phyloP scores from a whole-genome alignment of 1,140 invertebrate genomes.

The Physella acuta region DNA sequence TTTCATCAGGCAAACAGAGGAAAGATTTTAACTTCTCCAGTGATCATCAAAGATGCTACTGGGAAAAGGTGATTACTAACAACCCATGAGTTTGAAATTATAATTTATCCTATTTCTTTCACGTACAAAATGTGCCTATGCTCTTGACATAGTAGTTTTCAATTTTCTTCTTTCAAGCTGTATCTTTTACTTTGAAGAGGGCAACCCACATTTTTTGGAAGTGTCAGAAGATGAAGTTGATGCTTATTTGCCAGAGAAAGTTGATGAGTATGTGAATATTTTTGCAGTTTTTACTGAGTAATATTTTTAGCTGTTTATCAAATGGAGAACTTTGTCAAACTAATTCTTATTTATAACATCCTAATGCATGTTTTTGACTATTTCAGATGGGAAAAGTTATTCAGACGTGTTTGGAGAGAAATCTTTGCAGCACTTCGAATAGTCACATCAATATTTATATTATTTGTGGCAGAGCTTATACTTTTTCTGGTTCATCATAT shows the following conservation, averaged over 20 bases:
- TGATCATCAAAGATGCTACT: neutral
- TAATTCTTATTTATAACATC: neutral
- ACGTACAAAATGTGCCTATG: neutral
- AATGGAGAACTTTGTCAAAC: neutral
- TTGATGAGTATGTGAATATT: conserved; percentile 18
- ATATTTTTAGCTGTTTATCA: conserved; percentile 2
- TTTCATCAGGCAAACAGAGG: no score
- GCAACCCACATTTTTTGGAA: conserved; percentile 14
- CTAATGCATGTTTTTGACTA: no score
- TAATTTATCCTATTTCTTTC: neutral
- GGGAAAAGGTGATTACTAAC: conserved; percentile 4
- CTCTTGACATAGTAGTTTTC: neutral
- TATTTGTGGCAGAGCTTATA: conserved; percentile 18
- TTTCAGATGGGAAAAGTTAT: conserved; percentile 18
- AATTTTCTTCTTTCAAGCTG: conserved; percentile 9
- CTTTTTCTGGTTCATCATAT: conserved; percentile 13
- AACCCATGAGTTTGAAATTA: neutral
- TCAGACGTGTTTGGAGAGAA: conserved; percentile 21
- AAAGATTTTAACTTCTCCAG: neutral
- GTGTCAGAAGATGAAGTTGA: conserved; percentile 16
- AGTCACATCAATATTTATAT: conserved; percentile 16
- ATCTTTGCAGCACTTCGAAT: conserved; percentile 17
- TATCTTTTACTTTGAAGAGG: conserved; percentile 24
- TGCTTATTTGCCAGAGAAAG: conserved; percentile 19
- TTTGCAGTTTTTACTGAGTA: neutral